These are phyloP conservation scores for Drosophila parabipectinata DNA, from an alignment of 1,140 invertebrate genomes.

Conservation along the genomic window DNA sequence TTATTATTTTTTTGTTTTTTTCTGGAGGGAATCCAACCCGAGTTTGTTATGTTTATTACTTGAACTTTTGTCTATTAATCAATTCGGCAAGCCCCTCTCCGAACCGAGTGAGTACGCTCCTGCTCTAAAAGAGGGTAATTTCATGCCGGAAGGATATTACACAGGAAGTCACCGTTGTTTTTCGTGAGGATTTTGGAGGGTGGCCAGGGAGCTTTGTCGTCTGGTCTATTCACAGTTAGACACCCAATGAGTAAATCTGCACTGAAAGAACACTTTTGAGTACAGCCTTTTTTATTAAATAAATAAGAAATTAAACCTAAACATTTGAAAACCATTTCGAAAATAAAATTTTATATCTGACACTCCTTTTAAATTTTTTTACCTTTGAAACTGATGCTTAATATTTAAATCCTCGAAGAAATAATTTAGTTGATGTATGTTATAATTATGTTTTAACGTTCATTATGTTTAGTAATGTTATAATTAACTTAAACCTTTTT, in stretches of 20 bases:
- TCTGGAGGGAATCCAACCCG: not conserved
- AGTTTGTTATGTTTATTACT: constrained; percentile 35
- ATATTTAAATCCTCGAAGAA: too few species aligned
- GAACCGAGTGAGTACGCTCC: not conserved
- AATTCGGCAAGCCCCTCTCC: constrained; percentile 4
- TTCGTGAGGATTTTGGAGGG: not conserved
- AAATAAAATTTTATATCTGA: too few species aligned
- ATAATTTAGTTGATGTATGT: too few species aligned
- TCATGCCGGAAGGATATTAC: constrained; percentile 63
- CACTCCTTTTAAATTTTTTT: too few species aligned
- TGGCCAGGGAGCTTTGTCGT: constrained; percentile 26
- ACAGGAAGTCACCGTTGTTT: constrained; percentile 60
- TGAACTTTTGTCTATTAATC: constrained; percentile 42
- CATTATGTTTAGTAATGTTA: not conserved
- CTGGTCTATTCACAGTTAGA: constrained; percentile 28
- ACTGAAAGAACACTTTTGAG: not conserved
- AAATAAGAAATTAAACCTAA: not conserved
- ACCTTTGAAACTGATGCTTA: too few species aligned
- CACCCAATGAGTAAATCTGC: not conserved
- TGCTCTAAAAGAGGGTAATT: constrained; percentile 41
- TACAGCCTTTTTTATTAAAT: not conserved
- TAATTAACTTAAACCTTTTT: too few species aligned
- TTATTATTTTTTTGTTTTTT: too few species aligned
- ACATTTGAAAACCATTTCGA: too few species aligned
- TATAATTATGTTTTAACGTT: not conserved